Evolutionary conservation across 2,797 vertebrate species (phyloP).

Genomic region (Mastacembelus armatus): DNA sequence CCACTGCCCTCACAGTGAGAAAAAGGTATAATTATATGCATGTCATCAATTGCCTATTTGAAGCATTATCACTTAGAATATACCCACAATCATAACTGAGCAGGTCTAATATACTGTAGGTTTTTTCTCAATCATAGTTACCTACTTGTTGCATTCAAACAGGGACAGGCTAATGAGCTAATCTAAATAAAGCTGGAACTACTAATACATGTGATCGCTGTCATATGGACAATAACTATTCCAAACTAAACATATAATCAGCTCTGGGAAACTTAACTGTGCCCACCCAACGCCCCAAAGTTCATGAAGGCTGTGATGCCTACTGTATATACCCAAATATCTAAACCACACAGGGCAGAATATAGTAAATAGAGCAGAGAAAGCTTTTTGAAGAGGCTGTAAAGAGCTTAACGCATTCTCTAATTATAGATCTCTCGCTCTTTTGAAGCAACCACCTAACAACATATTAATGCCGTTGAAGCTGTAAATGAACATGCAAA

Average conservation of each 20-base stretch:
- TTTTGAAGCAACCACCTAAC: too few species aligned
- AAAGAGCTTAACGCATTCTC: constrained; percentile 79
- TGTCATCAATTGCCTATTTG: not conserved
- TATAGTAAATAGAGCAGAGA: constrained; percentile 81
- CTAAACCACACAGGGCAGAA: constrained; percentile 74
- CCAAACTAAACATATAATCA: constrained; percentile 64
- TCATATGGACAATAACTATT: constrained; percentile 58
- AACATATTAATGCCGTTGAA: too few species aligned
- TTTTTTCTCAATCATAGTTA: too few species aligned
- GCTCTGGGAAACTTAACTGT: constrained; percentile 46
- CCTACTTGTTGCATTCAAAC: constrained; percentile 12
- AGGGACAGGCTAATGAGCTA: constrained; percentile 7
- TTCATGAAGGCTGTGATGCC: constrained; percentile 59
- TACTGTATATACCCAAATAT: constrained; percentile 69
- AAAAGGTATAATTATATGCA: not conserved
- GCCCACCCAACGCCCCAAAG: constrained; percentile 71
- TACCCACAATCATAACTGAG: too few species aligned
- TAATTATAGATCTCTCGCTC: constrained; percentile 84
- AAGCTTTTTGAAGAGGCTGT: constrained; percentile 81
- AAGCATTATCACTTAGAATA: too few species aligned
- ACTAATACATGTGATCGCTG: constrained; percentile 56
- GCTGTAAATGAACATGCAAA: constrained; percentile 80
- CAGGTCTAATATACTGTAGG: too few species aligned
- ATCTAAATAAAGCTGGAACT: constrained; percentile 30
- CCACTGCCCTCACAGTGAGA: too few species aligned